A percentile compares a stretch with the other conserved stretches of the same genome.
Conservation (phyloP, 53 echinoderm and acorn worm genomes). For the Patiria pectinifera region DNA sequence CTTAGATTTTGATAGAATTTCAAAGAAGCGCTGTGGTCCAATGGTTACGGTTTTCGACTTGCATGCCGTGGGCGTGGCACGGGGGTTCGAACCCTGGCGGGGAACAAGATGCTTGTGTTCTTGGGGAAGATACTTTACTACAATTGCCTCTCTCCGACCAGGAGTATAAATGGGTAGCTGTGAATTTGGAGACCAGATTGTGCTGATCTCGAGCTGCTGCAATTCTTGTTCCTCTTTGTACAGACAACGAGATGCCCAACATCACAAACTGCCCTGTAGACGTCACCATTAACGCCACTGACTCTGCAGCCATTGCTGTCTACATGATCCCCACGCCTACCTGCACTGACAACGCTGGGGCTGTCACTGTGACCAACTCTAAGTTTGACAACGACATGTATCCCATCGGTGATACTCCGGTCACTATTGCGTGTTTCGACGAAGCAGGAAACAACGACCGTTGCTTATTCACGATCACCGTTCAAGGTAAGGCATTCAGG, state of each 20-base stretch:
- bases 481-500: neutral
- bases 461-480: neutral
- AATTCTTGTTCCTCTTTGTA: neutral
- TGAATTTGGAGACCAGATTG: too few relatives aligned
- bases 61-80: too few relatives aligned
- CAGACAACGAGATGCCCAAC: neutral
- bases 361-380: neutral
- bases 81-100: too few relatives aligned
- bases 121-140: too few relatives aligned
- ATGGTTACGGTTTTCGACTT: too few relatives aligned
- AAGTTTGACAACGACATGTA: neutral
- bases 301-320: neutral
- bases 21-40: too few relatives aligned
- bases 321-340: neutral
- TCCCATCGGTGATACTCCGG: neutral
- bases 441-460: neutral
- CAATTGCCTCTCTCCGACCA: too few relatives aligned
- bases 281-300: neutral
- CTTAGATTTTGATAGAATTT: too few relatives aligned
- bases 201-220: too few relatives aligned
- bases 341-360: neutral
- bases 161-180: too few relatives aligned
- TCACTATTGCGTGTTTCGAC: neutral
- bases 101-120: too few relatives aligned
- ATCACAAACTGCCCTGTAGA: neutral